A percentile compares a stretch with the other conserved stretches of the same genome.
phyloP scores from a whole-genome alignment of 1,140 invertebrate genomes.

The Sitophilus oryzae region DNA sequence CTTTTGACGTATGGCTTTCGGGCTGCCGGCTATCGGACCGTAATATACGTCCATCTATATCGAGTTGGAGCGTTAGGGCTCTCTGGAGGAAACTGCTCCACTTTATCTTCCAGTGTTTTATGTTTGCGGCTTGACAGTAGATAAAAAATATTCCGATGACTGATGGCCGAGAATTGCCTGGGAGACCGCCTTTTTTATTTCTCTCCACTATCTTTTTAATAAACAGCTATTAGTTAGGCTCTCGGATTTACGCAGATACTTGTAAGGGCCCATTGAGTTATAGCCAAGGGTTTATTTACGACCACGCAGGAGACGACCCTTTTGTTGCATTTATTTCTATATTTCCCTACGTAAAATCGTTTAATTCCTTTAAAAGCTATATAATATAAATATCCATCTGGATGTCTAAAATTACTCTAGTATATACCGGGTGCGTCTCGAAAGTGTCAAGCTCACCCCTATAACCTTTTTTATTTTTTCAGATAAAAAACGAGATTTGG shows the following conservation, averaged over 20 bases:
- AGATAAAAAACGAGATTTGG: too few relatives aligned
- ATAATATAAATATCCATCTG: too few relatives aligned
- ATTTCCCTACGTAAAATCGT: too few relatives aligned
- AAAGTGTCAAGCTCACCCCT: too few relatives aligned
- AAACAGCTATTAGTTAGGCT: constrained; percentile 39
- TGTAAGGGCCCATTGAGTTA: constrained; percentile 29
- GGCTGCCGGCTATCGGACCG: constrained; percentile 20
- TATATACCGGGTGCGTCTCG: too few relatives aligned
- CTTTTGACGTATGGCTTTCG: constrained; percentile 29
- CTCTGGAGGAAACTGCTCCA: constrained; percentile 39
- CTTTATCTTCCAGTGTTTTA: constrained; percentile 40
- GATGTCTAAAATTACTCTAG: too few relatives aligned
- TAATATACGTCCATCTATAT: constrained; percentile 36
- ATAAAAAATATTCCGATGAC: constrained; percentile 41
- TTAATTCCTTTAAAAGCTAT: too few relatives aligned
- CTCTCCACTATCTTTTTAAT: constrained; percentile 37
- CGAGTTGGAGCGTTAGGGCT: constrained; percentile 32
- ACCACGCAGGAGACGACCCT: too few relatives aligned
- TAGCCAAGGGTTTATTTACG: constrained; percentile 9
- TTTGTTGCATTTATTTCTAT: too few relatives aligned
- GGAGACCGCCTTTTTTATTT: constrained; percentile 36
- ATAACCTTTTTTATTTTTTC: too few relatives aligned
- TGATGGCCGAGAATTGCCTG: constrained; percentile 34
- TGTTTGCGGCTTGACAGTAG: constrained; percentile 38
- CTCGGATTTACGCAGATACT: constrained; percentile 26